Conservation (phyloP, 1,140 invertebrate genomes). For the Holcopasites calliopsidis region DNA sequence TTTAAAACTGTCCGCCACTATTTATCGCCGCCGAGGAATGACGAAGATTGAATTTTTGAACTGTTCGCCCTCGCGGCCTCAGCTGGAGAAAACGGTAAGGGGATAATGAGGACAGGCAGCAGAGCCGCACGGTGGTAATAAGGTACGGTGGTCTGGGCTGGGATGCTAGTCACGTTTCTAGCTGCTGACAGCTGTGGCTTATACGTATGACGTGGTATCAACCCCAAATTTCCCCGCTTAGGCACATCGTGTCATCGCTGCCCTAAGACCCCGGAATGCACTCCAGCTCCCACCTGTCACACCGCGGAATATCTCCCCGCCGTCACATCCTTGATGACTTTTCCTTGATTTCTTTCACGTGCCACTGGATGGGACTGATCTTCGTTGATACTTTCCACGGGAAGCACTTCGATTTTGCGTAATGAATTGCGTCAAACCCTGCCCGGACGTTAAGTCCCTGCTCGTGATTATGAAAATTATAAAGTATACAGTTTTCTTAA, state of each 20-base stretch:
- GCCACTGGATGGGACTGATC: too few species aligned
- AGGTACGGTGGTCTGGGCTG: conserved; percentile 72
- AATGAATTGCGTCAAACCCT: too few species aligned
- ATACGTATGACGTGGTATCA: conserved; percentile 80
- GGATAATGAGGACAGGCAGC: conserved; percentile 78
- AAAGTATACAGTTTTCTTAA: too few species aligned
- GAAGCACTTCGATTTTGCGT: too few species aligned
- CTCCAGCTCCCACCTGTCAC: conserved; percentile 75
- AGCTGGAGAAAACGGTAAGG: conserved; percentile 75
- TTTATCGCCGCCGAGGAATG: neutral
- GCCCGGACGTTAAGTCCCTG: too few species aligned
- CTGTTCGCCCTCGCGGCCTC: conserved; percentile 42
- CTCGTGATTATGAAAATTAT: too few species aligned
- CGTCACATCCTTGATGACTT: neutral
- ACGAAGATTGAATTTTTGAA: conserved; percentile 75
- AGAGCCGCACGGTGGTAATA: conserved; percentile 75
- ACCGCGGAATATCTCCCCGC: conserved; percentile 26
- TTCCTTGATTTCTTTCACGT: neutral
- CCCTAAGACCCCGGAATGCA: conserved; percentile 76
- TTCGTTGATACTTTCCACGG: too few species aligned
- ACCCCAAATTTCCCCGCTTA: conserved; percentile 77
- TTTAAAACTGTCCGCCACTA: neutral
- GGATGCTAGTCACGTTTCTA: conserved; percentile 79
- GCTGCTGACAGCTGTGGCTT: conserved; percentile 79
- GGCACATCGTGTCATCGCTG: conserved; percentile 75